Conservation (phyloP, 2,888 invertebrate species). For the Bellardia bayeri region DNA sequence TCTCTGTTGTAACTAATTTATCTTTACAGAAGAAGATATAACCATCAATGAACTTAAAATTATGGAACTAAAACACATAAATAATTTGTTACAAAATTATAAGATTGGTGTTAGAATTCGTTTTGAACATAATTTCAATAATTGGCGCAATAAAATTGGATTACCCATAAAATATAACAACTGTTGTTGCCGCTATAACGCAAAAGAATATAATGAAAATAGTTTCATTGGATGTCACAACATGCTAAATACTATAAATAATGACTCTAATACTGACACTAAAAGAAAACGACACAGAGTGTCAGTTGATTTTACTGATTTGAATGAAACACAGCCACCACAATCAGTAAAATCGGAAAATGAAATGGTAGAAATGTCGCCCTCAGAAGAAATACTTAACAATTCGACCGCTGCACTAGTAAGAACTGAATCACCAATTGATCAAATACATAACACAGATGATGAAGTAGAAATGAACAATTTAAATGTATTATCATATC, state of each 20-base stretch:
- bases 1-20: too few relatives aligned
- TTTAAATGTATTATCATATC: background rate
- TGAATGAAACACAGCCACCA: conserved; percentile 15
- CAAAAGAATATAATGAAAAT: background rate
- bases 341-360: conserved; percentile 32
- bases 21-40: conserved; percentile 78
- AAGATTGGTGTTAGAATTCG: conserved; percentile 80
- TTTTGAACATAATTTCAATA: conserved; percentile 80
- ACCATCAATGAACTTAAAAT: conserved; percentile 79
- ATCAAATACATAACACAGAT: background rate
- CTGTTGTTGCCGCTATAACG: background rate
- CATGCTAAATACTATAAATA: background rate
- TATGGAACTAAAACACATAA: conserved; percentile 78
- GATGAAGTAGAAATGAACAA: conserved; percentile 36
- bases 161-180: conserved; percentile 74
- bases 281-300: background rate
- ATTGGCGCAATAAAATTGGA: conserved; percentile 79
- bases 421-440: background rate
- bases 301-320: background rate
- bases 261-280: too few relatives aligned
- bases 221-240: background rate
- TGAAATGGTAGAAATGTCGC: background rate
- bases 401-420: background rate
- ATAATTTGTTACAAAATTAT: conserved; percentile 76
- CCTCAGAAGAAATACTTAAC: background rate